Percentiles rank a stretch among this genome's conserved stretches.
phyloP scores from a whole-genome alignment of 2,113 vertebrate species.

The Ptyas mucosa region DNA sequence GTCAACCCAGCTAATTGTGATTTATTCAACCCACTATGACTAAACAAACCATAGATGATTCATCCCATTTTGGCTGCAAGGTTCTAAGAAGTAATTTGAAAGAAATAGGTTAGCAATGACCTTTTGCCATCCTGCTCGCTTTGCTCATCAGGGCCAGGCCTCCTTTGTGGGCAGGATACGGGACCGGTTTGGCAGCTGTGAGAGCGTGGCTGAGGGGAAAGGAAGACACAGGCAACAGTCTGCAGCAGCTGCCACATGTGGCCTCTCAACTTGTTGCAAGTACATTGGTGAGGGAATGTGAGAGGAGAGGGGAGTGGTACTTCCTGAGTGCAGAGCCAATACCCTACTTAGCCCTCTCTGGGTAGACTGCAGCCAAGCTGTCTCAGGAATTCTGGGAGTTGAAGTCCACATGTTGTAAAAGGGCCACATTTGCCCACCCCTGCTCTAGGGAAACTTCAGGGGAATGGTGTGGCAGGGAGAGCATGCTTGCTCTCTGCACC shows the following conservation, averaged over 20 bases:
- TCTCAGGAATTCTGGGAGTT: not conserved
- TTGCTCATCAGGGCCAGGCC: not conserved
- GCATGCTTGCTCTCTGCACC: not conserved
- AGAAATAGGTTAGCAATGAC: not conserved
- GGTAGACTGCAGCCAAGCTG: not conserved
- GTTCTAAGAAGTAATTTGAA: not conserved
- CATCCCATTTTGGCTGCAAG: not conserved
- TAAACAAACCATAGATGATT: not conserved
- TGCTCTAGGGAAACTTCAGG: not conserved
- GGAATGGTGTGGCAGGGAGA: not conserved
- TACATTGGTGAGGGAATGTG: not conserved
- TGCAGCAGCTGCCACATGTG: not conserved
- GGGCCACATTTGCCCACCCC: no score
- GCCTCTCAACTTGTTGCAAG: not conserved
- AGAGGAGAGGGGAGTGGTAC: not conserved
- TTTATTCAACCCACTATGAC: not conserved
- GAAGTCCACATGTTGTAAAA: no score
- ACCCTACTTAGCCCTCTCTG: not conserved
- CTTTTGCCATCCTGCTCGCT: not conserved
- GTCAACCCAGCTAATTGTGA: not conserved
- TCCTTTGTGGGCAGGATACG: not conserved
- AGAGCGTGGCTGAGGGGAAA: not conserved
- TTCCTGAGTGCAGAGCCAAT: not conserved
- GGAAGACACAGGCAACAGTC: not conserved
- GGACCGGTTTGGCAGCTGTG: not conserved